phyloP scores from a whole-genome alignment of 2,113 vertebrate genomes.

The Hippocampus abdominalis region DNA sequence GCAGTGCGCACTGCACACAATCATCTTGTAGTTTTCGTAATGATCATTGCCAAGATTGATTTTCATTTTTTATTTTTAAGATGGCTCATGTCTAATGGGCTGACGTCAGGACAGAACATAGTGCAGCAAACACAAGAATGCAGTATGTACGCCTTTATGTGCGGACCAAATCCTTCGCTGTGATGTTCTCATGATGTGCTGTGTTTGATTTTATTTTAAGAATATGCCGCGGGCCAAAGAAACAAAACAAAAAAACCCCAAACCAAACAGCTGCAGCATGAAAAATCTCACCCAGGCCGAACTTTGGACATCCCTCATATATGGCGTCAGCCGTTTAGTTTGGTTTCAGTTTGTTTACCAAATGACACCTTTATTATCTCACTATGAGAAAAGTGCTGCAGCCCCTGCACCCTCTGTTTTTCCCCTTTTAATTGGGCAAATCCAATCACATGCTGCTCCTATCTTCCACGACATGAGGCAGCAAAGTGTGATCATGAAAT shows the following conservation, averaged over 20 bases:
- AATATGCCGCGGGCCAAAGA: not conserved
- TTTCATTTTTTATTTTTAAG: not conserved
- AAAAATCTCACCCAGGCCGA: not conserved
- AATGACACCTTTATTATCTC: conserved; percentile 12
- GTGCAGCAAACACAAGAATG: not conserved
- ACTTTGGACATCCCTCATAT: not conserved
- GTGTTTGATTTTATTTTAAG: not conserved
- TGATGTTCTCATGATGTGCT: not conserved
- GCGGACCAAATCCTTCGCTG: not conserved
- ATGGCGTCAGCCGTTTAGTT: not conserved
- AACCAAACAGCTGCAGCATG: not conserved
- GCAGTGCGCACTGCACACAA: no score
- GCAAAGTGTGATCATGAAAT: conserved; percentile 47
- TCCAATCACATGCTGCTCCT: conserved; percentile 63
- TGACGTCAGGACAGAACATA: not conserved
- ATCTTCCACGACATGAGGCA: conserved; percentile 46
- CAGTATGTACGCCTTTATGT: not conserved
- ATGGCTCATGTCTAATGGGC: no score
- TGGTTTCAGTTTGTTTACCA: not conserved
- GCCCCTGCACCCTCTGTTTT: conserved; percentile 8
- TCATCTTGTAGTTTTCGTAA: no score
- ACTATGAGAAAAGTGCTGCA: conserved; percentile 9
- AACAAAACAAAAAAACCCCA: not conserved
- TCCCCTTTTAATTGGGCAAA: conserved; percentile 47
- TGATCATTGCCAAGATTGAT: not conserved